A percentile compares a stretch with the other conserved stretches of the same genome.
These are phyloP conservation scores for Micropoecilia bifurca DNA, from an alignment of 2,797 vertebrate species.

Conservation along the genomic window DNA sequence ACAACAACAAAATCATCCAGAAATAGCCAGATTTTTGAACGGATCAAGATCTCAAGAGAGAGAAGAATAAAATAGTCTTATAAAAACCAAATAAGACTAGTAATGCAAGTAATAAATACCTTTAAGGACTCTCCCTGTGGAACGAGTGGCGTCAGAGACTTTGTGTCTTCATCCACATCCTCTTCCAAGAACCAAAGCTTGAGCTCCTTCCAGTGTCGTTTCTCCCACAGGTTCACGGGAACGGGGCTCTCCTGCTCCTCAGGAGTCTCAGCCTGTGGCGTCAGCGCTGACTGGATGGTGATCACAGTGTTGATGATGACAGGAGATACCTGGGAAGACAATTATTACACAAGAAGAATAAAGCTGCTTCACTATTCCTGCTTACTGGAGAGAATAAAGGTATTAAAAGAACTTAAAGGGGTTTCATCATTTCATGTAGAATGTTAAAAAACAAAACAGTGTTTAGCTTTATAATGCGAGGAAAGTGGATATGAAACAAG, in stretches of 20 bases:
- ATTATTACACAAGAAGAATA: conserved; percentile 1
- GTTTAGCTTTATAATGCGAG: not conserved
- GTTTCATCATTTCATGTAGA: not conserved
- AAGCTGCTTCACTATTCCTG: not conserved
- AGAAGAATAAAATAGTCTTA: not conserved
- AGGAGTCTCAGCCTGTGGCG: conserved; percentile 84
- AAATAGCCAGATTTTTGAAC: not conserved
- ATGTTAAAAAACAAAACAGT: not conserved
- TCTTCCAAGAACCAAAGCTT: conserved; percentile 98
- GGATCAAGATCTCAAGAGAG: not conserved
- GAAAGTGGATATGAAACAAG: not conserved
- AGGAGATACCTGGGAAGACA: conserved; percentile 89
- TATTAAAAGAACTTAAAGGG: not conserved
- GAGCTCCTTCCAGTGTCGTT: conserved; percentile 86
- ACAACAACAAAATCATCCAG: not conserved
- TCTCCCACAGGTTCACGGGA: conserved; percentile 88
- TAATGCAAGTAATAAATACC: conserved; percentile 60
- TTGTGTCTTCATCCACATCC: conserved; percentile 79
- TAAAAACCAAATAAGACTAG: not conserved
- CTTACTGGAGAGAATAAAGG: not conserved
- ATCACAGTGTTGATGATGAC: conserved; percentile 98
- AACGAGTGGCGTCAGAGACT: conserved; percentile 77
- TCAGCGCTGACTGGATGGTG: conserved; percentile 93
- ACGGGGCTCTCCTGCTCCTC: conserved; percentile 84
- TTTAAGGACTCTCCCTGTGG: conserved; percentile 88